phyloP scores from a whole-genome alignment of 2,797 vertebrate species.

The Thripadectes ignobilis region DNA sequence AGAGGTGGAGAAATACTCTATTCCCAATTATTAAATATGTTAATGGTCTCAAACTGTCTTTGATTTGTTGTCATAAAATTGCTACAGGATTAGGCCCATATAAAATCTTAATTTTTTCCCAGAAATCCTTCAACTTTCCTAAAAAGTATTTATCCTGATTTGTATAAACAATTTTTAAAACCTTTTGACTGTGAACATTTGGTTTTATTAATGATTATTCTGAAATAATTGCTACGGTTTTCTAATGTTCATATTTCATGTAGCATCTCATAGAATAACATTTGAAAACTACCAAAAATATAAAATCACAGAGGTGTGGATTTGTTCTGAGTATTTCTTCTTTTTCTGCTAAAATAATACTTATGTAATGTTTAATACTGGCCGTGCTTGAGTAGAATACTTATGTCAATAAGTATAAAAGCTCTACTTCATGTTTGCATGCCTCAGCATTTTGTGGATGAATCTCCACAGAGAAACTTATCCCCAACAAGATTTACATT shows the following conservation, averaged over 20 bases:
- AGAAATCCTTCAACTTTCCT: neutral
- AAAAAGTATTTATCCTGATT: neutral
- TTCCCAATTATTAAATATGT: neutral
- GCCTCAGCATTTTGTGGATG: neutral
- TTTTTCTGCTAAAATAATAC: neutral
- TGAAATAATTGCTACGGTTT: neutral
- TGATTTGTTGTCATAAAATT: neutral
- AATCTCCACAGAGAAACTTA: neutral
- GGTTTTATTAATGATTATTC: neutral
- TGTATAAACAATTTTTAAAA: neutral
- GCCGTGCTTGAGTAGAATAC: neutral
- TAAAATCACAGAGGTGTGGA: neutral
- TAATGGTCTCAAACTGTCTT: neutral
- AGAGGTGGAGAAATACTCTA: neutral
- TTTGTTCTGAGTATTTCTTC: neutral
- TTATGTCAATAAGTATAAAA: neutral
- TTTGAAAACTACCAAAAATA: neutral
- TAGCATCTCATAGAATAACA: neutral
- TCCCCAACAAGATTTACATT: rapidly evolving
- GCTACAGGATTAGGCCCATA: neutral
- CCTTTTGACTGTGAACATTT: neutral
- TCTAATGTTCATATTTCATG: neutral
- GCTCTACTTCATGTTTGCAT: neutral
- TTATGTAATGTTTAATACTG: neutral
- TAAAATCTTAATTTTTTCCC: rapidly evolving